A percentile compares a stretch with the other conserved stretches of the same genome.
Conservation (phyloP, 2,888 invertebrate species). For the Blastobasis adustella region DNA sequence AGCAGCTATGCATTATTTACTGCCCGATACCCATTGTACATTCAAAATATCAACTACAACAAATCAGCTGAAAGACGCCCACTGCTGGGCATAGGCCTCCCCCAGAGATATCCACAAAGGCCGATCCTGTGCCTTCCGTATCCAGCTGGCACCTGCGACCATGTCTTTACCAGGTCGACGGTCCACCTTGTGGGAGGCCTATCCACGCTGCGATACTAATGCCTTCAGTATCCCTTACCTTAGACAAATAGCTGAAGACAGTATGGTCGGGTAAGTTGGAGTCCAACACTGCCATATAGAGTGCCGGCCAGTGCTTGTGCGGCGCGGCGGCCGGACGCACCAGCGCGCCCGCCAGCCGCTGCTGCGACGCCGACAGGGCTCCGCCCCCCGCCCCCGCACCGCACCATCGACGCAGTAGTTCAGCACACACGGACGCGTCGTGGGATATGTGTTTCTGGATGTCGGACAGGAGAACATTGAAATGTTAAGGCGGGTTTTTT, state of each 20-base stretch:
- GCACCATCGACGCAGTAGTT: constrained; percentile 29
- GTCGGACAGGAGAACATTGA: background rate
- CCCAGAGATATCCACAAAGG: too few relatives aligned
- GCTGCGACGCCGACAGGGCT: constrained; percentile 33
- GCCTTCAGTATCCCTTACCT: constrained; percentile 26
- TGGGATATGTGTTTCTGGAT: constrained; percentile 40
- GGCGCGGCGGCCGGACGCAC: constrained; percentile 31
- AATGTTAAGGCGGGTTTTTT: background rate
- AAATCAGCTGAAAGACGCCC: too few relatives aligned
- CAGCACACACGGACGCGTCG: constrained; percentile 25
- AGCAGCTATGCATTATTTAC: too few relatives aligned
- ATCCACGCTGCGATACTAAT: too few relatives aligned
- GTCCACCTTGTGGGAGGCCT: too few relatives aligned
- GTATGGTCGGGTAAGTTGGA: constrained; percentile 32
- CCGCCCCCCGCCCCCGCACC: constrained; percentile 23
- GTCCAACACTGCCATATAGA: constrained; percentile 38
- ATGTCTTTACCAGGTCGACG: too few relatives aligned
- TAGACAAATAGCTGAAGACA: constrained; percentile 51
- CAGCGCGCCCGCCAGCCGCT: constrained; percentile 37
- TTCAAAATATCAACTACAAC: too few relatives aligned
- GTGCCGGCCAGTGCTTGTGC: constrained; percentile 21
- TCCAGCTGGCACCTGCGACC: too few relatives aligned
- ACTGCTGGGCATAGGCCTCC: too few relatives aligned
- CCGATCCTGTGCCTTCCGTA: too few relatives aligned
- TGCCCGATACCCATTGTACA: too few relatives aligned